phyloP scores from a whole-genome alignment of 2,113 vertebrate genomes.

The Odocoileus virginianus region DNA sequence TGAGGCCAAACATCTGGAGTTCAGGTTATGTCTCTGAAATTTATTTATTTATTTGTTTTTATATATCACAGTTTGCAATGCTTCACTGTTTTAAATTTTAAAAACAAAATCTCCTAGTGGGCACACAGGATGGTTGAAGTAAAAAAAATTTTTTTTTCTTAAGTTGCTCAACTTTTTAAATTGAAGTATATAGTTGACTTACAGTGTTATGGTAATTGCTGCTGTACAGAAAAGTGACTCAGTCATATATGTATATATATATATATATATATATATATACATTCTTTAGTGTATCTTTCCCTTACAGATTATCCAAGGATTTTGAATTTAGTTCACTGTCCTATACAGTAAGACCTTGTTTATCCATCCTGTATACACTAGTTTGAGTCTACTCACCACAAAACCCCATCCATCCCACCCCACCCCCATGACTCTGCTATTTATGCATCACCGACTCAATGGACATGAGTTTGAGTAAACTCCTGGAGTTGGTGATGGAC shows the following conservation, averaged over 20 bases:
- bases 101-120: not conserved
- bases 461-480: not conserved
- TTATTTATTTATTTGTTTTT: not conserved
- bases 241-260: not conserved
- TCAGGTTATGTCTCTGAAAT: not conserved
- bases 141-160: not conserved
- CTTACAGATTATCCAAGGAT: not conserved
- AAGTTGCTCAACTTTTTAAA: not conserved
- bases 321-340: not conserved
- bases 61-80: not conserved
- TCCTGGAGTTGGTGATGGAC: not conserved
- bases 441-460: rapidly evolving
- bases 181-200: not conserved
- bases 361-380: not conserved
- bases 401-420: not conserved
- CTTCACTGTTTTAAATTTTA: not conserved
- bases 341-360: not conserved
- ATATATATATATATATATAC: too few relatives aligned
- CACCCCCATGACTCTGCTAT: not conserved
- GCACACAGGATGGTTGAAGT: not conserved
- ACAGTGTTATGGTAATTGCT: not conserved
- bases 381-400: not conserved
- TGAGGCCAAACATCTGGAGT: not conserved
- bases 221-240: not conserved
- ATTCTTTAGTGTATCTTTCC: not conserved